These are phyloP conservation scores for Gibbula magus DNA, from an alignment of 2,888 invertebrate species.

Conservation along the genomic window DNA sequence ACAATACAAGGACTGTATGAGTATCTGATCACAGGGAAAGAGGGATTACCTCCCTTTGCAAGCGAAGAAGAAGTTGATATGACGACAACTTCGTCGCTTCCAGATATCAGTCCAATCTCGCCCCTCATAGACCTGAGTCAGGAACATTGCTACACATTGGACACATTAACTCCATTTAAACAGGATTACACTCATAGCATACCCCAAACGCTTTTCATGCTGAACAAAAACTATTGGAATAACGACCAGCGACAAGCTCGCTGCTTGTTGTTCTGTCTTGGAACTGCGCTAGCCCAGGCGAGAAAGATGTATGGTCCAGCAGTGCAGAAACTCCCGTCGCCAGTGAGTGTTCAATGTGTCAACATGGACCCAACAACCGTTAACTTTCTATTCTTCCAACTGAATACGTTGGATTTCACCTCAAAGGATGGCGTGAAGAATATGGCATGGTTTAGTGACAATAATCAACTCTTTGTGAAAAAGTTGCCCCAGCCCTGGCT, in stretches of 20 bases:
- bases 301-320: constrained; percentile 83
- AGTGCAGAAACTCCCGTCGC: constrained; percentile 78
- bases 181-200: constrained; percentile 59
- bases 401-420: constrained; percentile 80
- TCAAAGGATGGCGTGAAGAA: constrained; percentile 82
- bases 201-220: constrained; percentile 87
- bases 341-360: constrained; percentile 88
- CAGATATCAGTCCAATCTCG: constrained; percentile 85
- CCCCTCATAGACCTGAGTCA: constrained; percentile 79
- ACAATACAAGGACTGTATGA: constrained; percentile 83
- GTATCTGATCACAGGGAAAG: constrained; percentile 81
- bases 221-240: constrained; percentile 75
- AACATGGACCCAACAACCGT: constrained; percentile 86
- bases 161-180: neutral
- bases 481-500: constrained; percentile 79
- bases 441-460: constrained; percentile 82
- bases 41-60: constrained; percentile 79
- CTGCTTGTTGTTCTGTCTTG: constrained; percentile 80
- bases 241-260: constrained; percentile 53
- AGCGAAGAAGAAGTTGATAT: constrained; percentile 75
- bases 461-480: constrained; percentile 61
- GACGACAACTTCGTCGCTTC: constrained; percentile 79
- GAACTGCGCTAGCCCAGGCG: constrained; percentile 84
- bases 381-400: constrained; percentile 88
- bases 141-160: constrained; percentile 40